A percentile compares a stretch with the other conserved stretches of the same genome.
Conservation (phyloP, 2,888 invertebrate species). For the Taenaris catops region DNA sequence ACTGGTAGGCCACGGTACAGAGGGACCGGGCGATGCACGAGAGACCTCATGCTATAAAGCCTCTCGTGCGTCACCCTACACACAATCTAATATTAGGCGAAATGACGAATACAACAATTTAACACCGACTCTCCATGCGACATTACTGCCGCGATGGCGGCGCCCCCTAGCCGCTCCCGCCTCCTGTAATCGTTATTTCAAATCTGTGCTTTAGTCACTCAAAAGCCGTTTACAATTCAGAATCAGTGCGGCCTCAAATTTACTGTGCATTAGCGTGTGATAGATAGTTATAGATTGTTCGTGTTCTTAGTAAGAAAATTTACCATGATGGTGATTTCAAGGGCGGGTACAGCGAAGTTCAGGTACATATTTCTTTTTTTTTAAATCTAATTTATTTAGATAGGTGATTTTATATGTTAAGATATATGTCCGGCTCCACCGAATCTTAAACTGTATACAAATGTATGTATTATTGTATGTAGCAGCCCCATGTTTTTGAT, state of each 20-base stretch:
- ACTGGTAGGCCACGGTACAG: constrained; percentile 55
- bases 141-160: constrained; percentile 64
- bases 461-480: no score
- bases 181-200: constrained; percentile 45
- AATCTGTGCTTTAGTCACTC: constrained; percentile 19
- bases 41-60: constrained; percentile 43
- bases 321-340: constrained; percentile 33
- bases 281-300: constrained; percentile 20
- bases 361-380: no score
- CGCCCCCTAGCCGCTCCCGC: constrained; percentile 60
- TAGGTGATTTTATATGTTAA: no score
- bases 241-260: constrained; percentile 27
- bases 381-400: no score
- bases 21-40: constrained; percentile 49
- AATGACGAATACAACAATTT: constrained; percentile 60
- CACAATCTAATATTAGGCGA: constrained; percentile 63
- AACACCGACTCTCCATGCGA: constrained; percentile 76
- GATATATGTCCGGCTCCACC: no score
- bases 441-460: no score
- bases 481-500: no score
- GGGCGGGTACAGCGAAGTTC: constrained; percentile 58
- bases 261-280: constrained; percentile 33
- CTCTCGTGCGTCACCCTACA: constrained; percentile 55
- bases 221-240: neutral
- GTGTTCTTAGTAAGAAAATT: constrained; percentile 20